These are phyloP conservation scores for Drosophila erecta DNA, from an alignment of 1,140 invertebrate genomes.

Conservation along the genomic window DNA sequence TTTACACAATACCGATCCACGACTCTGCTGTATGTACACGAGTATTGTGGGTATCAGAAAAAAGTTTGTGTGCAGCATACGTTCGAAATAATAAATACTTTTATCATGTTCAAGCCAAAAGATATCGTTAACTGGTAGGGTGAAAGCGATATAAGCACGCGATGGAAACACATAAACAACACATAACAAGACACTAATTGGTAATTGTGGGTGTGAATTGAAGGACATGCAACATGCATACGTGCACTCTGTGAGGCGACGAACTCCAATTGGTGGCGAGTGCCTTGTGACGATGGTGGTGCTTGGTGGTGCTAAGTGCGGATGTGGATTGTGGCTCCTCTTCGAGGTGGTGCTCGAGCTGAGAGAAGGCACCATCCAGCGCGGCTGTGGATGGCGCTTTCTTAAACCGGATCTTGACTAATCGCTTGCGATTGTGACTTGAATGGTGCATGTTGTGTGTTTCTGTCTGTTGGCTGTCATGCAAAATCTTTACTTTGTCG, in stretches of 20 bases:
- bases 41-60: no score
- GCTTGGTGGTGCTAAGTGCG: constrained; percentile 31
- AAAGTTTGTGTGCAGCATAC: no score
- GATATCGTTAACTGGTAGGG: neutral
- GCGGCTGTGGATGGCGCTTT: constrained; percentile 35
- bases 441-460: constrained; percentile 31
- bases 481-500: constrained; percentile 82
- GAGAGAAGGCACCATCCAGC: constrained; percentile 34
- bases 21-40: no score
- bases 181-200: constrained; percentile 1
- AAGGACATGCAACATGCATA: constrained; percentile 74
- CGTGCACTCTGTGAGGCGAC: constrained; percentile 81
- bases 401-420: constrained; percentile 41
- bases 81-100: no score
- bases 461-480: constrained; percentile 57
- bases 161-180: neutral
- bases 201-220: constrained; percentile 9
- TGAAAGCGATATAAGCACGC: neutral
- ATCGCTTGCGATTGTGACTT: constrained; percentile 38
- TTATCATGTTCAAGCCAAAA: neutral
- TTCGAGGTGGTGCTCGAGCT: constrained; percentile 11
- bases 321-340: constrained; percentile 9
- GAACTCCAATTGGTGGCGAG: constrained; percentile 73
- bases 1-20: no score
- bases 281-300: constrained; percentile 46